phyloP scores from a whole-genome alignment of 2,888 invertebrate species.

The Polydrusus tereticollis region DNA sequence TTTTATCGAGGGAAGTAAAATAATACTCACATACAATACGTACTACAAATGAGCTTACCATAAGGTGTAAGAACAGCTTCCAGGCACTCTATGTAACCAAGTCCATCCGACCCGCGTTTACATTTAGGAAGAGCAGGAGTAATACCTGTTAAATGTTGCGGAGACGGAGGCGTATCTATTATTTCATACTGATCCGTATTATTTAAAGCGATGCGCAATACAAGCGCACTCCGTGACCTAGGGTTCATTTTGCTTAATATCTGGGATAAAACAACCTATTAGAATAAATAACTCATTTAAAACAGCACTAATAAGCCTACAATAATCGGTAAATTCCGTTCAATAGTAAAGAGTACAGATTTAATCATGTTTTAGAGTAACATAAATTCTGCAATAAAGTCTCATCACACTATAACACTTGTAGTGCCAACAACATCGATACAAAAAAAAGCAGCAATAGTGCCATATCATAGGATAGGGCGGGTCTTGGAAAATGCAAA shows the following conservation, averaged over 20 bases:
- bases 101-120: background rate
- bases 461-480: background rate
- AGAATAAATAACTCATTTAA: too few species aligned
- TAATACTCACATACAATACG: background rate
- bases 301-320: background rate
- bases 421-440: too few species aligned
- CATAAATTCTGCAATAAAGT: background rate
- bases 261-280: too few species aligned
- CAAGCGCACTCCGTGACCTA: background rate
- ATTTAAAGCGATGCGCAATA: too few species aligned
- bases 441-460: background rate
- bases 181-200: too few species aligned
- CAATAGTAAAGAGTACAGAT: background rate
- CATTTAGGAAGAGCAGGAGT: too few species aligned
- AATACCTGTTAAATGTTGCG: background rate
- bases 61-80: too few species aligned
- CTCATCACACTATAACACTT: too few species aligned
- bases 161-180: too few species aligned
- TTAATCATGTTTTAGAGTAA: background rate
- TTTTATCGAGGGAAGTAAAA: too few species aligned
- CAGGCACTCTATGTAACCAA: conserved; percentile 1
- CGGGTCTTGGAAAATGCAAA: background rate
- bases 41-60: conserved; percentile 14
- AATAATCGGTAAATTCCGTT: background rate
- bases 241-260: background rate